A percentile compares a stretch with the other conserved stretches of the same genome.
These are phyloP conservation scores for Staurois parvus DNA, from an alignment of 2,797 vertebrate species.

Conservation along the genomic window DNA sequence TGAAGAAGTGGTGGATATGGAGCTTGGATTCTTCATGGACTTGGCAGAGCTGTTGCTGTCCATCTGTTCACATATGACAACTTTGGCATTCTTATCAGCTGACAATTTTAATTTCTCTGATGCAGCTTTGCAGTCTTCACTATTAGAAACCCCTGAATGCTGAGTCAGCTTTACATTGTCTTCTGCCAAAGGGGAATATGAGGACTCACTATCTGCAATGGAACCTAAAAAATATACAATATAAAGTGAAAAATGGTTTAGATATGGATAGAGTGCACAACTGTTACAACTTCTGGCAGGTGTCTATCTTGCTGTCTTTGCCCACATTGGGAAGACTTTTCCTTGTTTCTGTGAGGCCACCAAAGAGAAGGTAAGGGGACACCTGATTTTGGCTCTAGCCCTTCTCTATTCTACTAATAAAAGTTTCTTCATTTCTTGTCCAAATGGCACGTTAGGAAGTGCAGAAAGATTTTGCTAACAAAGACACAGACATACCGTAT, in stretches of 20 bases:
- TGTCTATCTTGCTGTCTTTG: too few relatives aligned
- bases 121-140: slow-evolving; percentile 64
- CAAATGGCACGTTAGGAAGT: too few relatives aligned
- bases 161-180: slow-evolving; percentile 65
- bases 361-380: too few relatives aligned
- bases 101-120: slow-evolving; percentile 68
- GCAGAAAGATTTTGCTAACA: too few relatives aligned
- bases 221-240: slow-evolving; percentile 66
- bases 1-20: slow-evolving; percentile 72
- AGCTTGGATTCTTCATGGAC: slow-evolving; percentile 64
- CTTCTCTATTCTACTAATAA: too few relatives aligned
- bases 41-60: slow-evolving; percentile 62
- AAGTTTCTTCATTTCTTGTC: too few relatives aligned
- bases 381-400: too few relatives aligned
- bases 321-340: too few relatives aligned
- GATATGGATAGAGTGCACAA: too few relatives aligned
- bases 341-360: too few relatives aligned
- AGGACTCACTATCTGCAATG: slow-evolving; percentile 68
- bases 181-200: slow-evolving; percentile 65
- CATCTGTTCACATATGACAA: slow-evolving; percentile 64
- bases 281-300: too few relatives aligned
- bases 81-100: slow-evolving; percentile 65
- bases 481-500: too few relatives aligned
- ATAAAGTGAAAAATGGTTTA: slow-evolving; percentile 47
- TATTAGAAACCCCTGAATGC: slow-evolving; percentile 55